Evolutionary conservation across 2,888 invertebrate species (phyloP), one percentile per base, ranked within the genome.

Genomic region (Sericinus montela): DNA sequence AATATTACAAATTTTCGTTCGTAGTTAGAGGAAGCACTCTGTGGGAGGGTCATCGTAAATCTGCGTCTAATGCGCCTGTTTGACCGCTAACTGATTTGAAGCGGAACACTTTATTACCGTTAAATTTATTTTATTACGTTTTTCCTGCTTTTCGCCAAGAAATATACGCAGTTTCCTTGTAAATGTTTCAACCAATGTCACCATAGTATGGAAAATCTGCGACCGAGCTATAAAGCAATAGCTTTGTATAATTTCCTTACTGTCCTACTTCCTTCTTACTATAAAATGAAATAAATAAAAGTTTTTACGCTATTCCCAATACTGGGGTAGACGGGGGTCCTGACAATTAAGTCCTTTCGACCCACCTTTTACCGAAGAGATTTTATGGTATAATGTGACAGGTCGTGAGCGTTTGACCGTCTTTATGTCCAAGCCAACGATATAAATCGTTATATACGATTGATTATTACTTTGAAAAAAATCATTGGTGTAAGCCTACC

Each of bases 81-180:
- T 69, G 69, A 69, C 73, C 74, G 65, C 69, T 57, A 67, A 69
- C 69, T 65, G 72, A 71, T 72, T 69, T 63, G 63, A 64, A 71
- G 67, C 70, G 69, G 72, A 72, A 70, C 72, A 64, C 52, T 72
- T 71, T 72, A 71, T 69, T 67, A 61, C 68, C 48, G 46, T 53
- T 43, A 36, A 47, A 45, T 52, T 41, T 52, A 48, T 44, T 45
- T 48, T 48, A 48, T 41, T 35, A 38, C 38, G 23, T 16, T 48
- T 39, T 43, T 15, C 42, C 48, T 28, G 38, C 38, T 34, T 25
- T 34, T 25, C 7, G 34, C 9, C 23, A 35, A 39, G 30, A 46
- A 46, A 25, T 38, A 19, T 13, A 14, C 8, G 13, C 16, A 10
- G 4, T 13, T 11, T 29, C 16, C n/a, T 13, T 13, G 37, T 11